Base-by-base conservation (phyloP, 2,888 invertebrate genomes). In the Linnaemya tessellans region DNA sequence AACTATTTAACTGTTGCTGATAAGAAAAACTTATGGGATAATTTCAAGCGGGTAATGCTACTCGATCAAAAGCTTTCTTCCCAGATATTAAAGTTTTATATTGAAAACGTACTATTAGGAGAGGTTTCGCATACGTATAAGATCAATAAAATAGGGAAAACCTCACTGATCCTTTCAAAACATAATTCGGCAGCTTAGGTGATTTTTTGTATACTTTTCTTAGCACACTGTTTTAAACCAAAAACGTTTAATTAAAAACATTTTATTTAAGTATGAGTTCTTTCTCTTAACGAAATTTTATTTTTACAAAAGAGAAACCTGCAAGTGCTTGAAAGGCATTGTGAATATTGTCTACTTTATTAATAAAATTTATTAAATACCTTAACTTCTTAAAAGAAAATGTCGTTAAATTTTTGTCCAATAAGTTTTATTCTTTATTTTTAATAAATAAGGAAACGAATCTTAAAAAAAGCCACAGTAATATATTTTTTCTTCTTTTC, bases 361-460 rank as follows among this genome's bases (percentile, higher is more conserved):
- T 20, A 67, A 67, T 15, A 38, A 62, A 80, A 60, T 51, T 58
- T n/a, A 74, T 58, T 58, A 80, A 25, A 80, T 46, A 41, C 4
- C 18, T 20, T 46, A 64, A 4, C 18, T 18, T 35, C 54, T 58
- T 41, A 49, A 73, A 25, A 58, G 46, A 56, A 71, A 73, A 67
- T 8, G 8, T n/a, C 56, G 56, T 60, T 84, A 67, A 64, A 68
- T 51, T 77, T 30, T 68, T 70, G 49, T 38, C 7, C 10, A 68
- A 67, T 38, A 70, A 62, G 46, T 68, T 80, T 73, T 75, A 75
- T 80, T 78, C 20, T 75, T 70, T 77, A 65, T 78, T n/a, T 75
- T 70, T 77, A 65, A 60, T 62, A 80, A 68, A 60, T 41, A 68
- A 35, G 51, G 83, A 79, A 67, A 58, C 46, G 65, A 84, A 73